Percentiles rank a stretch among this genome's conserved stretches.
Conservation (phyloP, 1,140 invertebrate genomes). For the Tribolium madens region DNA sequence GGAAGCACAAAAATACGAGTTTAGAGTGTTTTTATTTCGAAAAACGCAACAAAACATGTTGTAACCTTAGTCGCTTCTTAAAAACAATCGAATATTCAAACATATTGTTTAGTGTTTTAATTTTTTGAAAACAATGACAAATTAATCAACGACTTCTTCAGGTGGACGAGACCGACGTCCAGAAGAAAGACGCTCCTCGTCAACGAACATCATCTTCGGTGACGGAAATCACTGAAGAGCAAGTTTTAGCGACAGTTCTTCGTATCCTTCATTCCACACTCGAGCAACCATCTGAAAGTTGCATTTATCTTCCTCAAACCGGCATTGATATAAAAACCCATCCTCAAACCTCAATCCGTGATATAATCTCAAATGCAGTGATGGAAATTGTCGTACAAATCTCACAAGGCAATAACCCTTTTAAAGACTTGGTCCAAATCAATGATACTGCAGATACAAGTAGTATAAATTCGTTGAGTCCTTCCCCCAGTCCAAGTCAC, state of each 20-base stretch:
- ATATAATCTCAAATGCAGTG: constrained; percentile 73
- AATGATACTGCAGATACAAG: constrained; percentile 68
- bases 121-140: no score
- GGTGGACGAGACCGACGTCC: constrained; percentile 65
- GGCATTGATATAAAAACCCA: constrained; percentile 68
- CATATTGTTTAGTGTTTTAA: background rate
- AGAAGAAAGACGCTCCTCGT: constrained; percentile 57
- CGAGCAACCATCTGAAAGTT: constrained; percentile 71
- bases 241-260: constrained; percentile 72
- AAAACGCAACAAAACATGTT: background rate
- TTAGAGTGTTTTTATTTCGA: background rate
- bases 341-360: constrained; percentile 67
- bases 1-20: background rate
- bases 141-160: constrained; percentile 36
- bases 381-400: constrained; percentile 78
- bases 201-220: constrained; percentile 60
- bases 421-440: constrained; percentile 68
- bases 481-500: constrained; percentile 65
- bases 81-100: background rate
- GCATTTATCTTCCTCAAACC: constrained; percentile 75
- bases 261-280: constrained; percentile 76
- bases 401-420: constrained; percentile 71
- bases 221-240: constrained; percentile 69
- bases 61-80: background rate
- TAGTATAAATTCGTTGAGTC: constrained; percentile 60